phyloP scores from a whole-genome alignment of 2,113 vertebrate genomes.

The Galbula dea region DNA sequence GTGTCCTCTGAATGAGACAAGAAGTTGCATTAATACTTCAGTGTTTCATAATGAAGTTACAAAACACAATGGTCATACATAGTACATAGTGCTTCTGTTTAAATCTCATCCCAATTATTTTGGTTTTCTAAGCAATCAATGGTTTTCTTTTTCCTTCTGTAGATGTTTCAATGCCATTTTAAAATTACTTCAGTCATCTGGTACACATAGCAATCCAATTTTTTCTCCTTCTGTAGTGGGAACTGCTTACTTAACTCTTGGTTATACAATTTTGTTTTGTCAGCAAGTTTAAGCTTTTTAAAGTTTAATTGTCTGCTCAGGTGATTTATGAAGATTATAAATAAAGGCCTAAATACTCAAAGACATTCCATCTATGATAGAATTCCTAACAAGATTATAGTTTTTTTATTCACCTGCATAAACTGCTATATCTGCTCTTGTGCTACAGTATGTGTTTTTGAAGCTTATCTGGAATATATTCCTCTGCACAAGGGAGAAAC shows the following conservation, averaged over 20 bases:
- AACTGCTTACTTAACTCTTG: neutral
- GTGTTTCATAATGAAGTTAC: neutral
- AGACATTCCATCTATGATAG: neutral
- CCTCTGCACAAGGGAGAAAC: neutral
- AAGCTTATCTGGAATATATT: slow-evolving; percentile 15
- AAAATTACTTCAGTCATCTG: neutral
- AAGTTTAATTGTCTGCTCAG: neutral
- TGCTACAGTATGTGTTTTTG: neutral
- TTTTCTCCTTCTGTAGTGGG: neutral
- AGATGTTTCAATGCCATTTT: neutral
- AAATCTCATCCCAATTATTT: neutral
- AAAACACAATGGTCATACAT: neutral
- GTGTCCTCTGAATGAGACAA: neutral
- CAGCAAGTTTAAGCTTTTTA: neutral
- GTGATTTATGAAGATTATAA: slow-evolving; percentile 26
- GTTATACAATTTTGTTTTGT: neutral
- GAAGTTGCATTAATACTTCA: neutral
- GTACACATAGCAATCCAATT: neutral
- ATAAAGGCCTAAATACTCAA: neutral
- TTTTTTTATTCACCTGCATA: neutral
- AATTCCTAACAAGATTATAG: slow-evolving; percentile 15
- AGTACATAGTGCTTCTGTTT: neutral
- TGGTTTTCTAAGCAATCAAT: neutral
- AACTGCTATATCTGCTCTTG: neutral
- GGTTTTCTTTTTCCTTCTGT: neutral